Percentiles rank a stretch among this genome's conserved stretches.
Conservation (phyloP, 1,140 invertebrate genomes). For the Magallana angulata region DNA sequence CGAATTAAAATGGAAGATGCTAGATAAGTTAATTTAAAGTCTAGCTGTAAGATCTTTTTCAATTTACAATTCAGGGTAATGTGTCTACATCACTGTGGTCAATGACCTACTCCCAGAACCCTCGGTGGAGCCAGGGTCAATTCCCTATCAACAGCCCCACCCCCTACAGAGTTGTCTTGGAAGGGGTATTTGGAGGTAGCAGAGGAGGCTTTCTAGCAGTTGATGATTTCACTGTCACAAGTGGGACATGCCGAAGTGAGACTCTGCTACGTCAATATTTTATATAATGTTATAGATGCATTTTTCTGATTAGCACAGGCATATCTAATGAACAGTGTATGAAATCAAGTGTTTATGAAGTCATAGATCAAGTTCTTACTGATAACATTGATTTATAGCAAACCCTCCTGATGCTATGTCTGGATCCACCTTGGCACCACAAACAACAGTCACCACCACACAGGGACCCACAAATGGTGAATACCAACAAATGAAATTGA, state of each 20-base stretch:
- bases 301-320: too few species aligned
- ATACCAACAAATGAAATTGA: not conserved
- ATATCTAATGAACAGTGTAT: too few species aligned
- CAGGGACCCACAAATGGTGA: slow-evolving; percentile 55
- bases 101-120: slow-evolving; percentile 59
- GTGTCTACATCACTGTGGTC: slow-evolving; percentile 64
- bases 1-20: too few species aligned
- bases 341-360: too few species aligned
- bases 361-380: too few species aligned
- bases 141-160: slow-evolving; percentile 50
- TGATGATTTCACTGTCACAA: slow-evolving; percentile 74
- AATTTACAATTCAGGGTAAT: slow-evolving; percentile 43
- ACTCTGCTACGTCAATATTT: too few species aligned
- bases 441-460: slow-evolving; percentile 54
- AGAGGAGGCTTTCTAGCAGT: slow-evolving; percentile 72
- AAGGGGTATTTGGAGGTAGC: slow-evolving; percentile 51
- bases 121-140: slow-evolving; percentile 70
- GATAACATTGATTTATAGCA: slow-evolving; percentile 55
- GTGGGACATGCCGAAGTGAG: slow-evolving; percentile 71
- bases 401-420: slow-evolving; percentile 69
- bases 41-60: too few species aligned
- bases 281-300: too few species aligned
- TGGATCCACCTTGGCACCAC: slow-evolving; percentile 54
- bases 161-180: slow-evolving; percentile 64
- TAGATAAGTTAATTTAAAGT: too few species aligned